These are phyloP conservation scores for Aradophagus sp. DNA, from an alignment of 1,140 invertebrate species.

Conservation along the genomic window DNA sequence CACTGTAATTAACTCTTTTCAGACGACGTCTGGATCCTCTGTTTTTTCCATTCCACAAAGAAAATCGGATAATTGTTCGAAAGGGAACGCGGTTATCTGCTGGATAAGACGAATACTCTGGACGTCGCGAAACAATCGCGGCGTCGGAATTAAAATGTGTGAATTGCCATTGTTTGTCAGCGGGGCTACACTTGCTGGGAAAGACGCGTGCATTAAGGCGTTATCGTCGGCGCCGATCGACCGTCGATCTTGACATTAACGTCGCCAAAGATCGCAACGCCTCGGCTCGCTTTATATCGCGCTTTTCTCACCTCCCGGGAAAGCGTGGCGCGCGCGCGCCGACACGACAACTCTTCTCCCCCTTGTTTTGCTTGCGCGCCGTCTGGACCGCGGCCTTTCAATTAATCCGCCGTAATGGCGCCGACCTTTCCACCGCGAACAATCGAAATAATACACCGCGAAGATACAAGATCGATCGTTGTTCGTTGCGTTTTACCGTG, in stretches of 20 bases:
- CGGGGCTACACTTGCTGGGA: constrained; percentile 40
- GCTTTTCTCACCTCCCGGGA: constrained; percentile 48
- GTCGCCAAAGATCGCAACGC: constrained; percentile 30
- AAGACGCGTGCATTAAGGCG: constrained; percentile 19
- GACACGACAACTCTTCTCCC: constrained; percentile 9
- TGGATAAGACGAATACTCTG: constrained; percentile 5
- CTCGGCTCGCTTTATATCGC: constrained; percentile 38
- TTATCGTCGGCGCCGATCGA: constrained; percentile 28
- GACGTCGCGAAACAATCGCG: constrained; percentile 31
- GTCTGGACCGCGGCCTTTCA: constrained; percentile 41
- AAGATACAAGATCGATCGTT: constrained; percentile 32
- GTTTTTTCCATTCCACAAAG: too few species aligned
- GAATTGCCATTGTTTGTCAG: constrained; percentile 49
- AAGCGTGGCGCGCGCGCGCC: too few species aligned
- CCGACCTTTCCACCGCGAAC: constrained; percentile 45
- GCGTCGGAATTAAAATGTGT: constrained; percentile 38
- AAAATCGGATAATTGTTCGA: constrained; percentile 19
- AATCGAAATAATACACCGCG: constrained; percentile 48
- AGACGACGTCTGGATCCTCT: too few species aligned
- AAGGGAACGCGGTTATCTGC: constrained; percentile 1
- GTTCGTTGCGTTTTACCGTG: constrained; percentile 12
- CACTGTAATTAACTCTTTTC: too few species aligned
- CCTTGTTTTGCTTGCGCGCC: constrained; percentile 2
- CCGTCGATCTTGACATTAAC: constrained; percentile 51
- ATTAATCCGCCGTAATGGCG: constrained; percentile 44